Evolutionary conservation across 2,888 invertebrate species (phyloP), one percentile per base, ranked within the genome.

Genomic region (Chelonus formosanus): DNA sequence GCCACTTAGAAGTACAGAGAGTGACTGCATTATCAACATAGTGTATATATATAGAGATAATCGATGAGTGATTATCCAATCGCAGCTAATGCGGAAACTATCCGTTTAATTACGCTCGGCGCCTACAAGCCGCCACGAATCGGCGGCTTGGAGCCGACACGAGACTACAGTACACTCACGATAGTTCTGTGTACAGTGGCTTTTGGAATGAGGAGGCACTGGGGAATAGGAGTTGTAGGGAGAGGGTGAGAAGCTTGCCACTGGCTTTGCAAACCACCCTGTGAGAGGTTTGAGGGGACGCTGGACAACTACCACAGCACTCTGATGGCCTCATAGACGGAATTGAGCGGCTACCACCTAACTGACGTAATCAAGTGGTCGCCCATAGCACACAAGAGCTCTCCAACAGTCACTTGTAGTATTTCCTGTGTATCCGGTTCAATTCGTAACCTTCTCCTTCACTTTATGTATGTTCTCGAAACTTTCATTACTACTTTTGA

Each of bases 11-110:
- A 40, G 61, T 31, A 50, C 45, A 52, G 54, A 67, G 53, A 67
- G 68, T 67, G 66, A 67, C 65, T 68, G 69, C 72, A 75, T 76
- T 76, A 75, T 75, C 73, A 73, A 72, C 70, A 65, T 65, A 56
- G 58, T 67, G 71, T 40, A 40, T 40, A 4, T 40, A 40, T 71
- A 73, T 70, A 70, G 73, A 77, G 78, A 77, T 82, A 83, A 83
- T 83, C 80, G 80, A 82, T 81, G 78, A 81, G 80, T 80, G 82
- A 83, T 81, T 80, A 81, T 80, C 81, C 81, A 81, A 82, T 82
- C 83, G 79, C 77, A 80, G 78, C 81, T 81, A 82, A 82, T 81
- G 82, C 82, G 81, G 80, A 82, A 82, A 81, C 81, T 80, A 81
- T 81, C 81, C 82, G 80, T 83, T 82, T 82, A 83, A 83, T 83